Conservation (phyloP, 2,888 invertebrate genomes). For the Dryomyza anilis region DNA sequence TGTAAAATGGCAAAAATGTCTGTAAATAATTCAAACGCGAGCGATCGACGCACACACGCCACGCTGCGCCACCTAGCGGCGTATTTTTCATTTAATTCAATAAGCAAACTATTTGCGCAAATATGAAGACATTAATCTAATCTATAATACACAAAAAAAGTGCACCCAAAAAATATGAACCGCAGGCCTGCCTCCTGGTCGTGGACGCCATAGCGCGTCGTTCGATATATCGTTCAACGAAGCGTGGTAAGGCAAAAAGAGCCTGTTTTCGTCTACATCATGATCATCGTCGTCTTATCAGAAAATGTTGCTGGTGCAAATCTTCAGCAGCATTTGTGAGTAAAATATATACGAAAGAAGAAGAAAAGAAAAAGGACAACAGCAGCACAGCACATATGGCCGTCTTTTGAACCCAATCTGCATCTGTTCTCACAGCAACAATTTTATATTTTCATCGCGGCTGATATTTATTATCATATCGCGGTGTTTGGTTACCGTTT, state of each 20-base stretch:
- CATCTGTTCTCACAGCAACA: not conserved
- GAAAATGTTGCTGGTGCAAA: conserved; percentile 1
- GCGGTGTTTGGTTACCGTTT: conserved; percentile 8
- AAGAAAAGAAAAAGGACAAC: not conserved
- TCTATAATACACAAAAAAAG: not conserved
- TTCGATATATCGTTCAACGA: not conserved
- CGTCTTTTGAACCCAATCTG: too few species aligned
- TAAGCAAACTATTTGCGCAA: conserved; percentile 30
- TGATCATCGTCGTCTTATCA: not conserved
- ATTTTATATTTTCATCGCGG: conserved; percentile 10
- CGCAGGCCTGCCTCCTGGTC: not conserved
- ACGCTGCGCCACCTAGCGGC: conserved; percentile 2
- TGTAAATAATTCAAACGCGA: conserved; percentile 1
- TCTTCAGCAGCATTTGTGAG: conserved; percentile 11
- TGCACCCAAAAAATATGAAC: not conserved
- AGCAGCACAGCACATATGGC: too few species aligned
- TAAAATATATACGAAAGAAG: not conserved
- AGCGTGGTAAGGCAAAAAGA: not conserved
- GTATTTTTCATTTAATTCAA: conserved; percentile 30
- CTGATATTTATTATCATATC: conserved; percentile 12
- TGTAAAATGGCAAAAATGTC: not conserved
- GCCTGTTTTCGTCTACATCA: not conserved
- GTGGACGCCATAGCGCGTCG: not conserved
- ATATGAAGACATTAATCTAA: conserved; percentile 32
- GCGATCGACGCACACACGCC: not conserved